Percentiles rank a stretch among this genome's conserved stretches.
phyloP scores from a whole-genome alignment of 2,888 invertebrate genomes.

The Acronicta leporina region DNA sequence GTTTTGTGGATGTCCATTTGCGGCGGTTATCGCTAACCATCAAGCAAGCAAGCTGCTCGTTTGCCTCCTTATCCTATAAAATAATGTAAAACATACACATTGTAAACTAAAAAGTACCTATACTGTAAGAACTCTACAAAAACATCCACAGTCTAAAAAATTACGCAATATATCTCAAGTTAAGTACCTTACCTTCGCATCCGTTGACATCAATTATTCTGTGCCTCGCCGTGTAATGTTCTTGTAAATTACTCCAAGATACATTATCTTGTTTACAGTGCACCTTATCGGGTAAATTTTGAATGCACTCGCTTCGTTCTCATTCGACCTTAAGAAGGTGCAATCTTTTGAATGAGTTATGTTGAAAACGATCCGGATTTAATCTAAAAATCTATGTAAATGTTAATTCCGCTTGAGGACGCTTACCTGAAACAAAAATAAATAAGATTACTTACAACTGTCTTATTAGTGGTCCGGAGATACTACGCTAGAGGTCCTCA shows the following conservation, averaged over 20 bases:
- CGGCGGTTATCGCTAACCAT: too few species aligned
- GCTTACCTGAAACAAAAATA: conserved; percentile 36
- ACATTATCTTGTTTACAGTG: conserved; percentile 56
- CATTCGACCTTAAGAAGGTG: conserved; percentile 16
- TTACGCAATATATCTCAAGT: conserved; percentile 28
- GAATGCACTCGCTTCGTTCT: conserved; percentile 34
- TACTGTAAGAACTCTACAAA: too few species aligned
- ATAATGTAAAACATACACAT: too few species aligned
- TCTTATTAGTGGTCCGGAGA: too few species aligned
- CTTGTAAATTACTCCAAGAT: conserved; percentile 33
- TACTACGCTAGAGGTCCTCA: too few species aligned
- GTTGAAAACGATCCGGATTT: too few species aligned
- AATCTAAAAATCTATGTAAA: too few species aligned
- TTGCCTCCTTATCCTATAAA: too few species aligned
- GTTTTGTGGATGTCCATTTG: too few species aligned
- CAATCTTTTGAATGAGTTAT: conserved; percentile 6
- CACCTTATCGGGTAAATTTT: conserved; percentile 58
- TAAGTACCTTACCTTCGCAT: conserved; percentile 48
- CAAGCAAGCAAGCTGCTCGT: too few species aligned
- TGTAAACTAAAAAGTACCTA: too few species aligned
- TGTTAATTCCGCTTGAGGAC: too few species aligned
- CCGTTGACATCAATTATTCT: conserved; percentile 52
- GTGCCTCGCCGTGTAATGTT: conserved; percentile 21
- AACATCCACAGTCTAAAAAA: background rate
- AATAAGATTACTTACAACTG: background rate